Conservation (phyloP, 1,140 invertebrate genomes). For the Anastrepha ludens region DNA sequence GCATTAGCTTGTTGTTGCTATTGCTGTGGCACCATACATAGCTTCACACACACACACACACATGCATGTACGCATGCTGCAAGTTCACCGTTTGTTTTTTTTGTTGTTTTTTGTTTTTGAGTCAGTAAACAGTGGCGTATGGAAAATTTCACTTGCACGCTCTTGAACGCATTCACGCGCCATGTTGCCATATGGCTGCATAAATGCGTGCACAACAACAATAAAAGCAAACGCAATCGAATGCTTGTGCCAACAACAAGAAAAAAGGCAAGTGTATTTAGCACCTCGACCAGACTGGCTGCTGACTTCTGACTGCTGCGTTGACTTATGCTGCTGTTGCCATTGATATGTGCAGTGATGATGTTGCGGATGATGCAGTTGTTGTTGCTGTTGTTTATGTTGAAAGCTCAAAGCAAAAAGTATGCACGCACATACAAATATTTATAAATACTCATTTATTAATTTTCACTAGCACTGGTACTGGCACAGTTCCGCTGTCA, state of each 20-base stretch:
- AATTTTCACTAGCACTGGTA: background rate
- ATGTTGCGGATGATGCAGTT: background rate
- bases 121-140: background rate
- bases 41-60: too few species aligned
- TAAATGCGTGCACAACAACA: too few species aligned
- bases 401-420: background rate
- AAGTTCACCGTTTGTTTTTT: background rate
- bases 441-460: too few species aligned
- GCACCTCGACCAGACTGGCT: background rate
- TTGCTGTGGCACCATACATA: background rate
- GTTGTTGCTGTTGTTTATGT: background rate
- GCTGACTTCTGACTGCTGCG: background rate
- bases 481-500: constrained; percentile 7
- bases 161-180: background rate
- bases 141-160: constrained; percentile 15
- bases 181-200: too few species aligned
- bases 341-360: background rate
- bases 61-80: background rate
- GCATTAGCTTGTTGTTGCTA: background rate
- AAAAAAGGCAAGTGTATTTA: background rate
- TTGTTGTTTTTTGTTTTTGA: background rate
- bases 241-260: background rate
- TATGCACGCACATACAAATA: background rate
- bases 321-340: background rate
- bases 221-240: background rate